Evolutionary conservation across 64 coral and sea anemone genomes (phyloP), one percentile per base, ranked within the genome.

Genomic region (Cladopsammia gracilis): DNA sequence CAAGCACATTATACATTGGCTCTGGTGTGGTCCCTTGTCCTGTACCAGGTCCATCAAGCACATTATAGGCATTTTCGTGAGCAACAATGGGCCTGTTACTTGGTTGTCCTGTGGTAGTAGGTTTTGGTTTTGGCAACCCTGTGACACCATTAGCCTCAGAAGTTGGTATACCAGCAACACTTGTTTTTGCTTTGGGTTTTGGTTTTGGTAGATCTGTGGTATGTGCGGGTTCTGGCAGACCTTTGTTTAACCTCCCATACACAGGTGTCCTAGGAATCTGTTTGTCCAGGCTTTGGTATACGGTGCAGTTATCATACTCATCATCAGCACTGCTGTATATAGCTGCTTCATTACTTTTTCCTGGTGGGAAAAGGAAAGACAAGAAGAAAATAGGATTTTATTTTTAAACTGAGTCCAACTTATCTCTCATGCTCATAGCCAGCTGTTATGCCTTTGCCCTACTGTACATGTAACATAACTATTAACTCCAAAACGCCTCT

Each of bases 211-310:
- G 10, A 1, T 46, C 59, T 46, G 58, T 82, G 18, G 16, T 23
- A 50, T 7, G 43, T 49, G 72, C 4, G 20, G 44, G 7, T 51
- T 75, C 47, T 75, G 11, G 34, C 43, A 65, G 80, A 11, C 10
- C 46, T 65, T 44, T 14, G 3, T 12, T 22, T 45, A 84, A 50
- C 50, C 47, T 52, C 18, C 24, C 43, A 44, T 84, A 84, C 44
- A 84, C 80, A 67, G 80, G 44, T 10, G 7, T 4, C 62, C 44
- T 44, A 49, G 80, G 80, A 49, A 13, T 67, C 12, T 84, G 8
- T 25, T 84, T 68, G 46, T 84, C 61, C 44, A 84, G 46, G 62
- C 18, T 84, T 84, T 84, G 61, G 44, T 84, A 84, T 16, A 67
- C 80, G 15, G 9, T 24, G 43, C 44, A 84, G 43, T 84, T 84